phyloP scores from a whole-genome alignment of 2,113 vertebrate genomes.

The Paramormyrops kingsleyae region DNA sequence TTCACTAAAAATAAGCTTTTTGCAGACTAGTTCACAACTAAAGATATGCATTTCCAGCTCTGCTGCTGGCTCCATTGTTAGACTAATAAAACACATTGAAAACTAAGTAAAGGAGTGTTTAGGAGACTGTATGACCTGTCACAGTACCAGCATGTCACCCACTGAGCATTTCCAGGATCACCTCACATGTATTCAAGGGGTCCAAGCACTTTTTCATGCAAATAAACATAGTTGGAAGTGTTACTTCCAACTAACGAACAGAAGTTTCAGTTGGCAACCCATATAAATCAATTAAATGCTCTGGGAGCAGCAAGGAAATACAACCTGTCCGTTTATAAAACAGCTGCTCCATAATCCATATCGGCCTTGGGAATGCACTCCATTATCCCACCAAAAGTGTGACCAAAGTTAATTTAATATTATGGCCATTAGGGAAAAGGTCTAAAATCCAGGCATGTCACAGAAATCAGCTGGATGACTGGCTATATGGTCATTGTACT shows the following conservation, averaged over 20 bases:
- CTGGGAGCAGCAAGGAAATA: constrained; percentile 15
- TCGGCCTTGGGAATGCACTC: not conserved
- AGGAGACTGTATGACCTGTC: not conserved
- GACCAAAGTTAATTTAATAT: not conserved
- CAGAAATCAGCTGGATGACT: not conserved
- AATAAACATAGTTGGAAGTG: not conserved
- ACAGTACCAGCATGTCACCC: no score
- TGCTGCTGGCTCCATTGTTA: not conserved
- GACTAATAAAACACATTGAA: not conserved
- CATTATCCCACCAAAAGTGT: not conserved
- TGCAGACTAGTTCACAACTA: not conserved
- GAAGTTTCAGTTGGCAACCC: constrained; percentile 14
- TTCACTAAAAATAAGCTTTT: not conserved
- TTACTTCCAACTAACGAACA: constrained; percentile 5
- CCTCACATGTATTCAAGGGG: not conserved
- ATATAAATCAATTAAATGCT: constrained; percentile 18
- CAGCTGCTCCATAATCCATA: not conserved
- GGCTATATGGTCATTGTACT: not conserved
- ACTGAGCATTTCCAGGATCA: not conserved
- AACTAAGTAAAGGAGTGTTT: not conserved
- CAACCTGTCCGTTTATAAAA: not conserved
- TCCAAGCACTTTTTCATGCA: not conserved
- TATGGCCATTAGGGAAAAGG: not conserved
- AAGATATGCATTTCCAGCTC: not conserved
- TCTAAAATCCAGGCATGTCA: not conserved